Conservation (phyloP, 2,888 invertebrate genomes). For the Melinaea marsaeus region DNA sequence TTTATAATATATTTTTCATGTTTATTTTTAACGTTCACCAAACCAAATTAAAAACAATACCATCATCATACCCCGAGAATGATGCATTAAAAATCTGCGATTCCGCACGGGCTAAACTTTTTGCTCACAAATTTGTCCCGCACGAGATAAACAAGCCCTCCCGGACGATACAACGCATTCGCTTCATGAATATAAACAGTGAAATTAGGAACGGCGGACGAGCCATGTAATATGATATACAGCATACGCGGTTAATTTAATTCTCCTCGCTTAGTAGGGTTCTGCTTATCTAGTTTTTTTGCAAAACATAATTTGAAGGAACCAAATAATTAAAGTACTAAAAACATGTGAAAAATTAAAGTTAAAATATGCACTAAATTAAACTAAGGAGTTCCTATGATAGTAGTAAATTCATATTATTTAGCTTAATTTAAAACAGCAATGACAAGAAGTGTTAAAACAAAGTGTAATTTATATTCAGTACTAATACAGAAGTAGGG, state of each 20-base stretch:
- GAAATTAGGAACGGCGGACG: conserved; percentile 57
- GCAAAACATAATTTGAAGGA: conserved; percentile 4
- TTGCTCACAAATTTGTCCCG: conserved; percentile 59
- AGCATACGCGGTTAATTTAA: conserved; percentile 65
- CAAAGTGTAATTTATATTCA: too few relatives aligned
- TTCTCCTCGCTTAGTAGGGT: conserved; percentile 43
- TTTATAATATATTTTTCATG: background rate
- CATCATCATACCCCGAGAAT: conserved; percentile 14
- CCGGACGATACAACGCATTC: conserved; percentile 49
- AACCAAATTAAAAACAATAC: conserved; percentile 3
- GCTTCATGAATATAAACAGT: conserved; percentile 74
- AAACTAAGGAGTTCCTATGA: too few relatives aligned
- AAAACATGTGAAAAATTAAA: background rate
- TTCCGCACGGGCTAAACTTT: conserved; percentile 48
- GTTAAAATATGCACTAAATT: too few relatives aligned
- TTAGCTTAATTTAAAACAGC: too few relatives aligned
- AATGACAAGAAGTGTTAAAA: too few relatives aligned
- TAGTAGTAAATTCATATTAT: too few relatives aligned
- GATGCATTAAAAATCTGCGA: conserved; percentile 35
- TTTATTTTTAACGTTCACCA: conserved; percentile 7
- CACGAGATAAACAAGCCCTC: conserved; percentile 63
- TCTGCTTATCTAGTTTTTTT: conserved; percentile 20
- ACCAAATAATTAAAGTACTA: background rate
- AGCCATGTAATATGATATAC: conserved; percentile 59
- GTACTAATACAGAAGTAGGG: background rate